phyloP scores from a whole-genome alignment of 2,113 vertebrate genomes.

The Sylvia atricapilla region DNA sequence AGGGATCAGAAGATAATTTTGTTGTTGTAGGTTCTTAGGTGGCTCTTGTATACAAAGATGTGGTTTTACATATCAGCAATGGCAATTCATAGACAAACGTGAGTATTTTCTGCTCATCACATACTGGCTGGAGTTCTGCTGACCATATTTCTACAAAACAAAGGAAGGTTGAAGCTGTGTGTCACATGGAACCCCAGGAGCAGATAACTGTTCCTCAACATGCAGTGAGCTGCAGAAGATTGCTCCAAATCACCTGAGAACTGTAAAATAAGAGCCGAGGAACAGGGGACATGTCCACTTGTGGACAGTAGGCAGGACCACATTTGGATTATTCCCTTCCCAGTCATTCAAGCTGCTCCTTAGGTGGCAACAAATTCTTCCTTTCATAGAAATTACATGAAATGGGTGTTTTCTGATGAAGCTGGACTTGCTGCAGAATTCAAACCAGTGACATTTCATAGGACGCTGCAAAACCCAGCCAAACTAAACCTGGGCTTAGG shows the following conservation, averaged over 20 bases:
- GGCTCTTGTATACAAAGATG: neutral
- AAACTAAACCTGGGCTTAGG: neutral
- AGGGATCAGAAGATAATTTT: neutral
- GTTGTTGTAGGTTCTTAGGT: neutral
- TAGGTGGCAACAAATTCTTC: neutral
- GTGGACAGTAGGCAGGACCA: neutral
- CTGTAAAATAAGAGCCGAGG: neutral
- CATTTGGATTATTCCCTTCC: neutral
- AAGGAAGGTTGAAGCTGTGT: neutral
- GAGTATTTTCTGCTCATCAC: neutral
- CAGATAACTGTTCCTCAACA: neutral
- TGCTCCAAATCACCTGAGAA: neutral
- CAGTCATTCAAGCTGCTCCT: neutral
- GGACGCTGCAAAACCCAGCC: neutral
- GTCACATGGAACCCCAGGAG: neutral
- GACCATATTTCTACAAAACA: neutral
- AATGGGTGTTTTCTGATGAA: neutral
- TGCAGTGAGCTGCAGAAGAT: neutral
- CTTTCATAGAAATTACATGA: neutral
- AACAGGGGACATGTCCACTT: neutral
- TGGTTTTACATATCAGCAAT: neutral
- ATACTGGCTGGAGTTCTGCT: neutral
- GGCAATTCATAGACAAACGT: accelerated
- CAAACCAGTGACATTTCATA: neutral
- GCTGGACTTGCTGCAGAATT: neutral